Evolutionary conservation across 1,140 invertebrate genomes (phyloP).

Genomic region (Ceratina australensis): DNA sequence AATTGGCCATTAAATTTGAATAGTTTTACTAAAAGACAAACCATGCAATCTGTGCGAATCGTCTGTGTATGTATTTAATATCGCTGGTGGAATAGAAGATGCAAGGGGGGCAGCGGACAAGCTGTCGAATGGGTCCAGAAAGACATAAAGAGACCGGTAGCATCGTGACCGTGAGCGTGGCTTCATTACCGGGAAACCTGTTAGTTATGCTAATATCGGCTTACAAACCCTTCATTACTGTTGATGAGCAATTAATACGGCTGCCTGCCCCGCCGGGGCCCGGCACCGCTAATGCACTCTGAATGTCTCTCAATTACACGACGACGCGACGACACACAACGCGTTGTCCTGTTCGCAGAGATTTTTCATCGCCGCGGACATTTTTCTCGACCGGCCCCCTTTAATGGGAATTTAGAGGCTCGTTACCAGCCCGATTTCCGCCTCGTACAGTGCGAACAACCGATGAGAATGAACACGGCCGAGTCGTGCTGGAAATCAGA

Average conservation of each 20-base stretch:
- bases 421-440: slow-evolving; percentile 13
- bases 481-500: too few species aligned
- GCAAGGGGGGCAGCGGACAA: too few species aligned
- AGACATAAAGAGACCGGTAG: slow-evolving; percentile 56
- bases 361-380: slow-evolving; percentile 3
- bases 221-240: slow-evolving; percentile 75
- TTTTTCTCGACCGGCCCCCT: slow-evolving; percentile 6
- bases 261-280: slow-evolving; percentile 50
- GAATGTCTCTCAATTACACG: slow-evolving; percentile 68
- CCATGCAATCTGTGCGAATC: too few species aligned
- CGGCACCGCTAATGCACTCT: slow-evolving; percentile 66
- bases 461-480: too few species aligned
- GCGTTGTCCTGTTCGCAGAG: slow-evolving; percentile 35
- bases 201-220: slow-evolving; percentile 75
- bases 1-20: too few species aligned
- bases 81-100: too few species aligned
- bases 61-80: too few species aligned
- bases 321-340: slow-evolving; percentile 44
- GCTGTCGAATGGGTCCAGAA: slow-evolving; percentile 1
- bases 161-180: slow-evolving; percentile 61
- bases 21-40: too few species aligned
- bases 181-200: slow-evolving; percentile 73
- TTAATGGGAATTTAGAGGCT: slow-evolving; percentile 33
- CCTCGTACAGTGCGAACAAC: neutral
- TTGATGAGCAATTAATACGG: slow-evolving; percentile 76